Percentiles rank a stretch among this genome's conserved stretches.
Evolutionary conservation across 2,888 invertebrate genomes (phyloP).

Genomic region (Latrodectus hesperus): DNA sequence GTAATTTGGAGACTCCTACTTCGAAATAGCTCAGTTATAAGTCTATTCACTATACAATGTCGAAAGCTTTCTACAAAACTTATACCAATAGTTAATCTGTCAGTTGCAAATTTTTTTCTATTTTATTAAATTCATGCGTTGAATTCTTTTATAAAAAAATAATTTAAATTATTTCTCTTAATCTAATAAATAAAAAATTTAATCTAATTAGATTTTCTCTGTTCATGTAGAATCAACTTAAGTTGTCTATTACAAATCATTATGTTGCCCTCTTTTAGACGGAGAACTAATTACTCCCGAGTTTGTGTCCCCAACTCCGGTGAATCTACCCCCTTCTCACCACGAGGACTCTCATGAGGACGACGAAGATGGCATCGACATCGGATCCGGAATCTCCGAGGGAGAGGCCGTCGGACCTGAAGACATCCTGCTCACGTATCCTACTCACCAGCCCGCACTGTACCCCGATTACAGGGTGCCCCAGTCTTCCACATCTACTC

Average conservation of each 20-base stretch:
- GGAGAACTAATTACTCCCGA: slow-evolving; percentile 67
- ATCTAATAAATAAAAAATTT: too few species aligned
- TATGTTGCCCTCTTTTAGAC: slow-evolving; percentile 3
- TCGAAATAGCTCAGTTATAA: too few species aligned
- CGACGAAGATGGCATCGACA: slow-evolving; percentile 65
- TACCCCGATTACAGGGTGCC: slow-evolving; percentile 14
- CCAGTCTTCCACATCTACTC: slow-evolving; percentile 24
- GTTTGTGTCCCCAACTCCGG: slow-evolving; percentile 60
- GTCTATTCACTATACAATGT: too few species aligned
- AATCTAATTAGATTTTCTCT: neutral
- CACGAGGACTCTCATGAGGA: slow-evolving; percentile 40
- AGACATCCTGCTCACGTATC: slow-evolving; percentile 42
- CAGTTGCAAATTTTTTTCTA: too few species aligned
- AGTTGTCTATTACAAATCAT: too few species aligned
- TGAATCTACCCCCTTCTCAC: slow-evolving; percentile 7
- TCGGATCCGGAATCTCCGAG: slow-evolving; percentile 64
- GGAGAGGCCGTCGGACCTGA: slow-evolving; percentile 38
- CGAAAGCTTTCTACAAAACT: too few species aligned
- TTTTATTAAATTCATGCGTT: too few species aligned
- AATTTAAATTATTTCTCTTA: too few species aligned
- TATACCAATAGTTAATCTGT: too few species aligned
- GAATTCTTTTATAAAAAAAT: too few species aligned
- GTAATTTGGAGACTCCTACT: too few species aligned
- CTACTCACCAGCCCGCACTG: slow-evolving; percentile 12
- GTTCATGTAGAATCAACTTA: too few species aligned